Evolutionary conservation across 2,888 invertebrate species (phyloP).

Genomic region (Pterostichus niger): DNA sequence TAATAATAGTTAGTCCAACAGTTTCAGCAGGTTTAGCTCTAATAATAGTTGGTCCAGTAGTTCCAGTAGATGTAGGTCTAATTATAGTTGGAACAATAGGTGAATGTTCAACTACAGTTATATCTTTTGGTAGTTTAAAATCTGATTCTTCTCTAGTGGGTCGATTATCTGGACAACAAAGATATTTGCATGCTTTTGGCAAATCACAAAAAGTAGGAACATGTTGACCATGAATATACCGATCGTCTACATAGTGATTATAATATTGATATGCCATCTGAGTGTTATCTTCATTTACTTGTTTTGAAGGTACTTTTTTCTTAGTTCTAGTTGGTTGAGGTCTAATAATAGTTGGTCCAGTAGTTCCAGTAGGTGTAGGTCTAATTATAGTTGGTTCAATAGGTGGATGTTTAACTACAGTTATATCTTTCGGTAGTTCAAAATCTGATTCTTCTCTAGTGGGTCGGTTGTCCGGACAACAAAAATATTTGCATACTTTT

Average conservation of each 20-base stretch:
- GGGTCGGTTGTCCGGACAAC: neutral
- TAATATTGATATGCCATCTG: neutral
- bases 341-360: too few relatives aligned
- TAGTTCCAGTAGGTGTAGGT: too few relatives aligned
- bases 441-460: neutral
- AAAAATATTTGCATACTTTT: conserved; percentile 1
- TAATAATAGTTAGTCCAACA: too few relatives aligned
- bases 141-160: neutral
- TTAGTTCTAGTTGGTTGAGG: neutral
- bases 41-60: too few relatives aligned
- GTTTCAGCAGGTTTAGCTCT: neutral
- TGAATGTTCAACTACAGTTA: neutral
- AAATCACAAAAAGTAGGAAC: neutral
- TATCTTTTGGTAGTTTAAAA: neutral
- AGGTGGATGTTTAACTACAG: neutral
- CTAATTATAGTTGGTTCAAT: too few relatives aligned
- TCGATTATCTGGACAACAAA: neutral
- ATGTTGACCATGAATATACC: neutral
- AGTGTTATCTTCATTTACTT: neutral
- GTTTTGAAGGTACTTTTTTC: neutral
- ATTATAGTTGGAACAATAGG: too few relatives aligned
- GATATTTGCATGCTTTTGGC: neutral
- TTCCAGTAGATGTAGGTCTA: too few relatives aligned
- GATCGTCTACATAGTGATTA: neutral
- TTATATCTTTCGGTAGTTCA: neutral